phyloP scores from a whole-genome alignment of 2,113 vertebrate genomes.

The Tachuris rubrigastra region DNA sequence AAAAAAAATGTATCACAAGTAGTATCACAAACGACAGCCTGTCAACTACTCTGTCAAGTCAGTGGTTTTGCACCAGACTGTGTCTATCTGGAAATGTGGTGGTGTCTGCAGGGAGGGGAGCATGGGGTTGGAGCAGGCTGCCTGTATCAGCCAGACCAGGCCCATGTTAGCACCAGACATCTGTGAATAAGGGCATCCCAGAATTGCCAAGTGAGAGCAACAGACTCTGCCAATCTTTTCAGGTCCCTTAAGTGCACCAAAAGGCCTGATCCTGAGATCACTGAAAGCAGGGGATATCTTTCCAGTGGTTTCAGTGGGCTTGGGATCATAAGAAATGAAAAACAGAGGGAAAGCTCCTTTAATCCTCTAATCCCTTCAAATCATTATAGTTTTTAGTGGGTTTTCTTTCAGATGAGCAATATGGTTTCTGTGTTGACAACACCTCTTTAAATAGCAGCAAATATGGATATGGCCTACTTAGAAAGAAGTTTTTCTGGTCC shows the following conservation, averaged over 20 bases:
- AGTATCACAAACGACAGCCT: neutral
- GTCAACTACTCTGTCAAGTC: neutral
- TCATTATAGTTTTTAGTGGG: neutral
- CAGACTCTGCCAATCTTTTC: neutral
- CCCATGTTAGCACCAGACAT: neutral
- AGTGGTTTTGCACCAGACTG: neutral
- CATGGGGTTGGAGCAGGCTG: neutral
- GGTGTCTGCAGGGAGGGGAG: neutral
- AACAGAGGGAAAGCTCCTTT: conserved; percentile 1
- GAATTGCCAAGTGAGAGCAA: neutral
- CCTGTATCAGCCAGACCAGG: neutral
- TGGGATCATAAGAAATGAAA: conserved; percentile 16
- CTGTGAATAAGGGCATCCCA: neutral
- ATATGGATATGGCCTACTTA: conserved; percentile 1
- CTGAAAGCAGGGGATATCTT: neutral
- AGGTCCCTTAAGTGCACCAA: neutral
- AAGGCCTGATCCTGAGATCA: neutral
- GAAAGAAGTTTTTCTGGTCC: neutral
- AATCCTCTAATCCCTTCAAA: conserved; percentile 43
- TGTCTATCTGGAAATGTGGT: neutral
- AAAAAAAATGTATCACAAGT: neutral
- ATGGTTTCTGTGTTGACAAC: conserved; percentile 20
- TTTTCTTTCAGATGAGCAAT: conserved; percentile 26
- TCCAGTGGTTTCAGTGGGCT: neutral
- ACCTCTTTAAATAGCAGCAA: conserved; percentile 11